Percentiles rank a stretch among this genome's conserved stretches.
phyloP scores from a whole-genome alignment of 2,888 invertebrate species.

The Spisula subtruncata region DNA sequence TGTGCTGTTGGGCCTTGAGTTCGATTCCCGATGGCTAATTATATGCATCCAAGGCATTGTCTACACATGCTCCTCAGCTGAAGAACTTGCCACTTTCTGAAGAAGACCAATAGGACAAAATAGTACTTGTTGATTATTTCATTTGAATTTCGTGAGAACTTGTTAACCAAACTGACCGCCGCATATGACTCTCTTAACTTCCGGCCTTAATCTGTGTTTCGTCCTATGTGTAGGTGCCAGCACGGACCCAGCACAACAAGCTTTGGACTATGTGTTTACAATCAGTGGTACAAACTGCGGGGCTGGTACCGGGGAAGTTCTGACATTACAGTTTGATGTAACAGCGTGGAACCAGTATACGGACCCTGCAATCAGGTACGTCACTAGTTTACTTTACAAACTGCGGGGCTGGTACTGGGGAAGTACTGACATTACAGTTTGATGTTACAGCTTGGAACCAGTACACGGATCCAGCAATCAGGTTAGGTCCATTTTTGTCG shows the following conservation, averaged over 20 bases:
- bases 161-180: too few relatives aligned
- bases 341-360: constrained; percentile 80
- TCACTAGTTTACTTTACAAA: constrained; percentile 24
- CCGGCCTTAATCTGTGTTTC: background rate
- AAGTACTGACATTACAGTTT: constrained; percentile 80
- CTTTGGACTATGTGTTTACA: constrained; percentile 82
- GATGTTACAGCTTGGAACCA: constrained; percentile 80
- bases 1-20: too few relatives aligned
- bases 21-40: too few relatives aligned
- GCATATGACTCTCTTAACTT: too few relatives aligned
- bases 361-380: constrained; percentile 78
- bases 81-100: too few relatives aligned
- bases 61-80: too few relatives aligned
- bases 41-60: too few relatives aligned
- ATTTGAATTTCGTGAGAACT: too few relatives aligned
- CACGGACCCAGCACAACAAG: constrained; percentile 68
- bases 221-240: background rate
- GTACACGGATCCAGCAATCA: constrained; percentile 82
- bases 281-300: constrained; percentile 75
- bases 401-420: constrained; percentile 82
- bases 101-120: too few relatives aligned
- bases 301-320: constrained; percentile 81
- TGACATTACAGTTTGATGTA: constrained; percentile 81
- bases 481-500: constrained; percentile 35
- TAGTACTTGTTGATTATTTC: too few relatives aligned